Conservation (phyloP, 2,888 invertebrate species). For the Catocala nupta region DNA sequence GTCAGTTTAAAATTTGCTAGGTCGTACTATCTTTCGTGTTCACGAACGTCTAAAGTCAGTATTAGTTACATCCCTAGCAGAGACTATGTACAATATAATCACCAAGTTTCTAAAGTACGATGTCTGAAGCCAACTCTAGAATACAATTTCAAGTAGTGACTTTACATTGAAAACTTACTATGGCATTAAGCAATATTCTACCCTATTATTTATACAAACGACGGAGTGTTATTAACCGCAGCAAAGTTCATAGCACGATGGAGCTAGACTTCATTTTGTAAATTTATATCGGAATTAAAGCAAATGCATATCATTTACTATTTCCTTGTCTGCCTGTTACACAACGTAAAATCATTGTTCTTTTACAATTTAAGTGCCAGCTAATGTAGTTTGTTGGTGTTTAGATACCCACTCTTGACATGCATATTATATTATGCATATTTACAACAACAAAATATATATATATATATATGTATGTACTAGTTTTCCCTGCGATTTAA, state of each 20-base stretch:
- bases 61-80: slow-evolving; percentile 9
- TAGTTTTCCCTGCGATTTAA: too few species aligned
- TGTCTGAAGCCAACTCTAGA: slow-evolving; percentile 22
- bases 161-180: slow-evolving; percentile 28
- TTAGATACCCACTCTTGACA: too few species aligned
- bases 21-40: neutral
- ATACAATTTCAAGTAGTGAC: slow-evolving; percentile 33
- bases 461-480: too few species aligned
- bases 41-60: slow-evolving; percentile 1
- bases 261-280: neutral
- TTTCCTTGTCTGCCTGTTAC: too few species aligned
- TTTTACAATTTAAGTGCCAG: too few species aligned
- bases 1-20: too few species aligned
- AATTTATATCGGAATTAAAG: neutral
- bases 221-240: neutral
- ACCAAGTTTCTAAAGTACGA: slow-evolving; percentile 33
- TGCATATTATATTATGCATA: too few species aligned
- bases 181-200: slow-evolving; percentile 13
- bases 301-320: too few species aligned
- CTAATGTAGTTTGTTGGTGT: too few species aligned
- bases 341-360: too few species aligned
- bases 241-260: neutral
- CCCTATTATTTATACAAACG: slow-evolving; percentile 9
- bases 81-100: slow-evolving; percentile 10
- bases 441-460: too few species aligned